A percentile compares a stretch with the other conserved stretches of the same genome.
Evolutionary conservation across 2,113 vertebrate genomes (phyloP).

Genomic region (Accipiter cooperii): DNA sequence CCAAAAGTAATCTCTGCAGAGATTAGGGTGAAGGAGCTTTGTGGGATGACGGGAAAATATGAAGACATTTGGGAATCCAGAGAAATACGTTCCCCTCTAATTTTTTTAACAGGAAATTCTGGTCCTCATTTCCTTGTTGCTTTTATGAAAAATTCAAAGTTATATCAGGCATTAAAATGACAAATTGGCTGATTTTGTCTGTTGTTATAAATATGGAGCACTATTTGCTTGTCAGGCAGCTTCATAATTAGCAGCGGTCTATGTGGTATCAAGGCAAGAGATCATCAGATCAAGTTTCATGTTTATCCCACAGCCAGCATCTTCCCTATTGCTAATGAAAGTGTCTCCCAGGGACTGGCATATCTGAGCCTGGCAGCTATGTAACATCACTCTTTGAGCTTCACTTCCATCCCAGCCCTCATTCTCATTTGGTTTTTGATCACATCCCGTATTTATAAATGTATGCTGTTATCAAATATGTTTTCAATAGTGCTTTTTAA

Average conservation of each 20-base stretch:
- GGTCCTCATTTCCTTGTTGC: background rate
- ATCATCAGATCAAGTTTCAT: slow-evolving; percentile 47
- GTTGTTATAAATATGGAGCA: slow-evolving; percentile 32
- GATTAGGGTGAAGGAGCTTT: background rate
- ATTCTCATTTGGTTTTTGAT: slow-evolving; percentile 44
- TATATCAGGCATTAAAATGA: slow-evolving; percentile 16
- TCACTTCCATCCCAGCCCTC: slow-evolving; percentile 22
- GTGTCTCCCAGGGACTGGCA: slow-evolving; percentile 40
- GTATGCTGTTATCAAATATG: background rate
- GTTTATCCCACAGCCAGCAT: slow-evolving; percentile 34
- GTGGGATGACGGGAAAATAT: background rate
- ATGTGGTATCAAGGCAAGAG: slow-evolving; percentile 45
- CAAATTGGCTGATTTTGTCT: slow-evolving; percentile 42
- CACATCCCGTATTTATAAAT: slow-evolving; percentile 19
- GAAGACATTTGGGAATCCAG: background rate
- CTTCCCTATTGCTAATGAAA: slow-evolving; percentile 48
- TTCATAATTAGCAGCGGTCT: slow-evolving; percentile 45
- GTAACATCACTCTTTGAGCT: slow-evolving; percentile 34
- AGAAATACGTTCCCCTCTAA: background rate
- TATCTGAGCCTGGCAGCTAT: slow-evolving; percentile 41
- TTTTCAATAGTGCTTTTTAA: background rate
- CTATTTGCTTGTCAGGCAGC: slow-evolving; percentile 45
- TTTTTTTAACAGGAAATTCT: background rate
- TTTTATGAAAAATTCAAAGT: slow-evolving; percentile 58
- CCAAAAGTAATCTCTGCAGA: background rate